Percentiles rank a stretch among this genome's conserved stretches.
phyloP scores from a whole-genome alignment of 2,888 invertebrate species.

The Aricia artaxerxes region DNA sequence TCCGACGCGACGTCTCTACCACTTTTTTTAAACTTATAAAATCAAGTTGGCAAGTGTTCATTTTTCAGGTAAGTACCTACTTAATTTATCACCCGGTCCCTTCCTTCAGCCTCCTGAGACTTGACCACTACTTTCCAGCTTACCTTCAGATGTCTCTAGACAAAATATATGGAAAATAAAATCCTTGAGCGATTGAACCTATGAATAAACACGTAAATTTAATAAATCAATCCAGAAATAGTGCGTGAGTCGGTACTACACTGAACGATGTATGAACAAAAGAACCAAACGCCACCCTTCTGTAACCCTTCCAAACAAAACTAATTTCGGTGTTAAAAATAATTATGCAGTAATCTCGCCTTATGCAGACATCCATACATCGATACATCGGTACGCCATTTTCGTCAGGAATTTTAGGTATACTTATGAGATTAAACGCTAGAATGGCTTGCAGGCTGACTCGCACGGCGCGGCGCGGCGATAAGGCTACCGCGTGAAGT shows the following conservation, averaged over 20 bases:
- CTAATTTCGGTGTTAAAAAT: conserved; percentile 40
- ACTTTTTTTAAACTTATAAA: too few species aligned
- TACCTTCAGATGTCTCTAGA: background rate
- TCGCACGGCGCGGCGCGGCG: background rate
- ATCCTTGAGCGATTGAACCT: background rate
- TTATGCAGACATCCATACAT: background rate
- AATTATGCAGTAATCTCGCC: conserved; percentile 43
- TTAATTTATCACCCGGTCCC: too few species aligned
- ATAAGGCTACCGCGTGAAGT: conserved; percentile 54
- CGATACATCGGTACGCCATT: background rate
- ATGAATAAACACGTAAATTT: conserved; percentile 26
- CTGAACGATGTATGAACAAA: conserved; percentile 51
- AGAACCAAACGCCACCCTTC: conserved; percentile 50
- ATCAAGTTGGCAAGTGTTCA: too few species aligned
- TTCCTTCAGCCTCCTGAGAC: too few species aligned
- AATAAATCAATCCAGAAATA: conserved; percentile 47
- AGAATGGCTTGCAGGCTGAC: background rate
- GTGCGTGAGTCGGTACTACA: conserved; percentile 48
- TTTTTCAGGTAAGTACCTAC: too few species aligned
- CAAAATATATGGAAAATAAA: background rate
- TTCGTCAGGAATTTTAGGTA: background rate
- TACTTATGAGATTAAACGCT: background rate
- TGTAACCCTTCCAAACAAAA: conserved; percentile 39
- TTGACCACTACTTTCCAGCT: background rate
- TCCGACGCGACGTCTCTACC: too few species aligned